Evolutionary conservation across 2,113 vertebrate genomes (phyloP).

Genomic region (Larimichthys crocea): DNA sequence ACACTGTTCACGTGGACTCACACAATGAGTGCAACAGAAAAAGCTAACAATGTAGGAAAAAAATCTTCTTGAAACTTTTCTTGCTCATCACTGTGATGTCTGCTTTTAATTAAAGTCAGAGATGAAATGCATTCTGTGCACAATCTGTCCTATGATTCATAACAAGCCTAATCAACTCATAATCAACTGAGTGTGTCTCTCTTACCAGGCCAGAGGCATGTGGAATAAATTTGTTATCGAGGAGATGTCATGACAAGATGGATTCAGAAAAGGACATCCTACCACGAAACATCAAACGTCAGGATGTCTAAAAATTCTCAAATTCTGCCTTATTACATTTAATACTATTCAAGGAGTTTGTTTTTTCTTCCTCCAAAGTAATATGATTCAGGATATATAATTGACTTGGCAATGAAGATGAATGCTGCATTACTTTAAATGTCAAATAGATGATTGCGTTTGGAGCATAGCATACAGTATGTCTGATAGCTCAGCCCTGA

Average conservation of each 20-base stretch:
- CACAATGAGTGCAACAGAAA: not conserved
- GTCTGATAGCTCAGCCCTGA: not conserved
- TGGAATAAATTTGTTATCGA: conserved; percentile 50
- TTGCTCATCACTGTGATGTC: conserved; percentile 25
- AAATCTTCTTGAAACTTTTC: conserved; percentile 12
- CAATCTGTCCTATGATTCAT: conserved; percentile 46
- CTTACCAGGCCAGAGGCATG: conserved; percentile 37
- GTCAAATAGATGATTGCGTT: not conserved
- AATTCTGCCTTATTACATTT: not conserved
- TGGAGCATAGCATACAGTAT: not conserved
- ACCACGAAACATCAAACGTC: not conserved
- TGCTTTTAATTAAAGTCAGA: conserved; percentile 55
- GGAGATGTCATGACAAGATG: conserved; percentile 25
- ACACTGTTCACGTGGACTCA: not conserved
- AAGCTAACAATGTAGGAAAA: not conserved
- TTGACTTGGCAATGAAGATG: not conserved
- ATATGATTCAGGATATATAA: not conserved
- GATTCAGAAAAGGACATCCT: not conserved
- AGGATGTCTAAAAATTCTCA: not conserved
- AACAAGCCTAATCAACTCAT: conserved; percentile 61
- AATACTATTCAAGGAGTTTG: not conserved
- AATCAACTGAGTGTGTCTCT: conserved; percentile 50
- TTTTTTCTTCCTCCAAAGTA: not conserved
- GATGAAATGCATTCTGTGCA: conserved; percentile 44
- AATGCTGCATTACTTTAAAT: not conserved